Conservation (phyloP, 1,140 invertebrate genomes). For the Patella vulgata region DNA sequence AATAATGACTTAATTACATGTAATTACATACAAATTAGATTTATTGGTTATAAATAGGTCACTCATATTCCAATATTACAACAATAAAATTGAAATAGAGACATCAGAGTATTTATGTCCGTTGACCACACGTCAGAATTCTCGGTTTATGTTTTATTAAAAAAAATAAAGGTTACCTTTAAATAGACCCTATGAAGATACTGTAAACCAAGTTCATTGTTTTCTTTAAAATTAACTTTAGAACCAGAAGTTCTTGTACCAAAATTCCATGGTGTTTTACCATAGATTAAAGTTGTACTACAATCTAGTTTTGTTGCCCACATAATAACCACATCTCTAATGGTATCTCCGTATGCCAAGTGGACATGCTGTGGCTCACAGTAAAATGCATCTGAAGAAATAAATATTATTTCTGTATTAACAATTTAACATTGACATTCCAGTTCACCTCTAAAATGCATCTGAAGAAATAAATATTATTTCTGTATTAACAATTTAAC, state of each 20-base stretch:
- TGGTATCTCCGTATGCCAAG: slow-evolving; percentile 34
- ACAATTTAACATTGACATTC: too few species aligned
- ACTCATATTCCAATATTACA: too few species aligned
- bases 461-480: slow-evolving; percentile 27
- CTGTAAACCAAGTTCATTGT: slow-evolving; percentile 22
- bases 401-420: slow-evolving; percentile 5
- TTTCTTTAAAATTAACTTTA: slow-evolving; percentile 16
- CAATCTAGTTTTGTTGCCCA: slow-evolving; percentile 42
- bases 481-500: too few species aligned
- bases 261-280: slow-evolving; percentile 31
- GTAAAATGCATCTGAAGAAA: slow-evolving; percentile 30
- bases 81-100: too few species aligned
- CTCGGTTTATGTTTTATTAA: too few species aligned
- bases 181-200: slow-evolving; percentile 34
- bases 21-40: too few species aligned
- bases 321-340: slow-evolving; percentile 38
- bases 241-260: slow-evolving; percentile 3
- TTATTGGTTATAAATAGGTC: too few species aligned
- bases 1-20: too few species aligned
- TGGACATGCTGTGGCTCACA: slow-evolving; percentile 45
- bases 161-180: too few species aligned
- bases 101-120: too few species aligned
- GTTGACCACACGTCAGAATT: too few species aligned
- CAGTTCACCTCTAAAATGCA: too few species aligned
- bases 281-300: slow-evolving; percentile 26